Evolutionary conservation across 2,888 invertebrate species (phyloP), one percentile per base, ranked within the genome.

Genomic region (Belgica antarctica): DNA sequence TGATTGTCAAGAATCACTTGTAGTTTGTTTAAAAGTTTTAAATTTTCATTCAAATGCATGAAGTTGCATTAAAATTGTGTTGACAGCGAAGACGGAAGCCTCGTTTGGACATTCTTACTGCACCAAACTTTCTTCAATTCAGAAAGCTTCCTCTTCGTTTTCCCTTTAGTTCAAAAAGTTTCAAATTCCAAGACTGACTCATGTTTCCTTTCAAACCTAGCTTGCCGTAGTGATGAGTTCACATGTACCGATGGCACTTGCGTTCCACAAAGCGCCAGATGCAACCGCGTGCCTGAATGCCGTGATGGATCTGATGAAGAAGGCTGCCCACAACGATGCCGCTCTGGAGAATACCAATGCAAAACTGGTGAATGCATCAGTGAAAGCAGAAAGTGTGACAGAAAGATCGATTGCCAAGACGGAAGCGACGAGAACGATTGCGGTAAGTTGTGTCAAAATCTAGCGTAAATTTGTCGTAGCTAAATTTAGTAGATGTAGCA

Each of bases 331-430:
- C 71, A 4, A 10, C 76, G 75, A 73, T 96, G 96, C 76, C 82
- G 84, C 17, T 84, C 86, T 71, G 86, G 87, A 72, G 94, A 96
- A 78, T 96, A 87, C 81, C 83, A 88, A 71, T 97, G 96, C 78
- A 76, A 81, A 5, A 85, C 85, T 72, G 87, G 86, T 76, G 76
- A 76, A 74, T 80, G 80, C 73, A 80, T 76, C 71, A 75, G 76
- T 71, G 76, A 77, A 71, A 76, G 80, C 82, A 75, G 81, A 78
- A 74, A 81, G 73, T 87, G 87, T 76, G 83, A 87, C 76, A 79
- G 81, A 27, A 77, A 75, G 12, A 71, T 73, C 25, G 86, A 88
- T 75, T 88, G 88, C 76, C 77, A 78, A 61, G 82, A 85, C 75
- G 82, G 82, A 71, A 81, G 81, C 59, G 88, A 87, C 76, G 87